Base-by-base conservation (phyloP, 2,797 vertebrate genomes). In the Danio choprae region DNA sequence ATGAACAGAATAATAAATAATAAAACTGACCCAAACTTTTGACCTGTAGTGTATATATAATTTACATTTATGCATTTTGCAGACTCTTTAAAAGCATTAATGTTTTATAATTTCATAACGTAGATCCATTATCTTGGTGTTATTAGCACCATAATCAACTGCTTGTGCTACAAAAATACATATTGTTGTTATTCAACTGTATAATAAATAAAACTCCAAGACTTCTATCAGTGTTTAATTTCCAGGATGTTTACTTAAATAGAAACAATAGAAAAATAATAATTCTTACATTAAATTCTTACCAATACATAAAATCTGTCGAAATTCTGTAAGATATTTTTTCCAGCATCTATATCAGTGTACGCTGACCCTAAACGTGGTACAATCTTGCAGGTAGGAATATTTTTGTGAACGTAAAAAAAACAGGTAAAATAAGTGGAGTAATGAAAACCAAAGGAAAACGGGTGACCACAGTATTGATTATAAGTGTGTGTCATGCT, bases 331-430 rank as follows among this genome's bases (percentile, higher is more conserved):
- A 1, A 18, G 10, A 56, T 20, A 41, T 63, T 58, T 68, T n/a
- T 75, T 38, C 68, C 36, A 82, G 56, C 18, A 51, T 48, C 38
- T 74, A 18, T 4, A 15, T 55, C 77, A 74, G 18, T 11, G 41
- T 70, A 56, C 20, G 81, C 74, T 65, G 50, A 77, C 48, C 51
- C 58, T 64, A 74, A 83, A 84, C 80, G 74, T 18, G 65, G 75
- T 77, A 90, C 92, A 93, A 95, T 94, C 92, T 95, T 93, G 94
- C 93, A 95, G 92, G 91, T 94, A 94, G 94, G 92, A 95, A 94
- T 92, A 79, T 76, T 85, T 87, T 29, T 51, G 15, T 77, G 58
- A 50, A 85, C 88, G 78, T 87, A 82, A 81, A 81, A 20, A 5
- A 84, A 84, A 62, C n/a, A 63, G 15, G 67, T 62, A 76, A 81